Evolutionary conservation across 2,888 invertebrate genomes (phyloP).

Genomic region (Drosophila tanythrix): DNA sequence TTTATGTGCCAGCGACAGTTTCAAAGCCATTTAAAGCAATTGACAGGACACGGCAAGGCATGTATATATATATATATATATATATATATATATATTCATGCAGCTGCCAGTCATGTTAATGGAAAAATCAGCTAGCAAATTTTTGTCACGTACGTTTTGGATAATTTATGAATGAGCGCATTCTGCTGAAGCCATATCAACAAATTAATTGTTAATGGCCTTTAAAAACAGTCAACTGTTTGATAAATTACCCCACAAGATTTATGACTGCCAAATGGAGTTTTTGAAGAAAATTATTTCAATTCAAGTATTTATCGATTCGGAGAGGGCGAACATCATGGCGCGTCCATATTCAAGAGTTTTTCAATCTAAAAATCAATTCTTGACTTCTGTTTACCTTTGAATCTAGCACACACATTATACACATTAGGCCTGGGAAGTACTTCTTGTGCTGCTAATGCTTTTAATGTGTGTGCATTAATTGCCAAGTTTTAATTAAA

Average conservation of each 20-base stretch:
- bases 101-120: slow-evolving; percentile 16
- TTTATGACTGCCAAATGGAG: slow-evolving; percentile 21
- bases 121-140: slow-evolving; percentile 49
- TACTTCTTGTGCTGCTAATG: background rate
- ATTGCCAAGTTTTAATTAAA: slow-evolving; percentile 71
- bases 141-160: slow-evolving; percentile 62
- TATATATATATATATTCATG: background rate
- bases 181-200: slow-evolving; percentile 37
- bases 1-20: slow-evolving; percentile 57
- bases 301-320: background rate
- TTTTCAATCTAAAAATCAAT: background rate
- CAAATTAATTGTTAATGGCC: slow-evolving; percentile 57
- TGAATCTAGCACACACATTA: background rate
- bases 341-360: background rate
- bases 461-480: slow-evolving; percentile 11
- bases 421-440: background rate
- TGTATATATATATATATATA: background rate
- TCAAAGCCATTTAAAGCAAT: slow-evolving; percentile 55
- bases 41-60: slow-evolving; percentile 40
- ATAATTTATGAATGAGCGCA: slow-evolving; percentile 60
- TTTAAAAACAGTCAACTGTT: slow-evolving; percentile 21
- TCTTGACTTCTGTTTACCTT: background rate
- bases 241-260: slow-evolving; percentile 40
- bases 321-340: background rate
- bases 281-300: background rate